A percentile compares a stretch with the other conserved stretches of the same genome.
Evolutionary conservation across 2,113 vertebrate species (phyloP).

Genomic region (Odontesthes bonariensis): DNA sequence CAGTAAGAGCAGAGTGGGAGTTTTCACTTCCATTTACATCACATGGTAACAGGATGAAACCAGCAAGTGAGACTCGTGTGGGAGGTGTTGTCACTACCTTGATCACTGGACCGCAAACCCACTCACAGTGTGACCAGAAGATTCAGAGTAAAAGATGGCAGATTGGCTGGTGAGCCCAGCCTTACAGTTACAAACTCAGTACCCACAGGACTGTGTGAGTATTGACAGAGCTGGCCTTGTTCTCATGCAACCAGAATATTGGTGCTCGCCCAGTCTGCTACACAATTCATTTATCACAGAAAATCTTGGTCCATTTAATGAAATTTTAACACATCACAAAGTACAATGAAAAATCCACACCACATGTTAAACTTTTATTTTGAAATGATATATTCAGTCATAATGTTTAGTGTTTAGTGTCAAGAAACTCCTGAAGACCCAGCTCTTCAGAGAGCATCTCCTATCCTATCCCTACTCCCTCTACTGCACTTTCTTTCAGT

Average conservation of each 20-base stretch:
- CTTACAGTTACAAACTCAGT: slow-evolving; percentile 7
- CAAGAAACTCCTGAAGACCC: too few species aligned
- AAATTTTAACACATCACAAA: not conserved
- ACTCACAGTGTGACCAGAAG: slow-evolving; percentile 5
- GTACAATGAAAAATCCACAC: not conserved
- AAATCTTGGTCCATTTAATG: not conserved
- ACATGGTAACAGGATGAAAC: slow-evolving; percentile 70
- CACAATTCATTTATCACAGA: slow-evolving; percentile 17
- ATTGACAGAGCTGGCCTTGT: not conserved
- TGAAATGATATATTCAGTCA: not conserved
- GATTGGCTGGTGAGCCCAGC: not conserved
- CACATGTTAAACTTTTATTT: not conserved
- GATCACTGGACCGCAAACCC: slow-evolving; percentile 53
- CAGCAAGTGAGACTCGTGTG: slow-evolving; percentile 63
- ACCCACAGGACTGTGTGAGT: not conserved
- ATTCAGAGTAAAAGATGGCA: not conserved
- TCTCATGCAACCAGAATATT: not conserved
- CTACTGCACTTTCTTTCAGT: too few species aligned
- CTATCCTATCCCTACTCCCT: too few species aligned
- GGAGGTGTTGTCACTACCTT: slow-evolving; percentile 52
- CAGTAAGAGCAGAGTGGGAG: slow-evolving; percentile 59
- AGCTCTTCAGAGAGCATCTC: too few species aligned
- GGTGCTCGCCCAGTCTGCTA: slow-evolving; percentile 5
- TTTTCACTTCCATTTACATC: slow-evolving; percentile 80
- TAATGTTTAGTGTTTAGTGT: not conserved